Evolutionary conservation across 2,797 vertebrate species (phyloP).

Genomic region (Myotis planiceps): DNA sequence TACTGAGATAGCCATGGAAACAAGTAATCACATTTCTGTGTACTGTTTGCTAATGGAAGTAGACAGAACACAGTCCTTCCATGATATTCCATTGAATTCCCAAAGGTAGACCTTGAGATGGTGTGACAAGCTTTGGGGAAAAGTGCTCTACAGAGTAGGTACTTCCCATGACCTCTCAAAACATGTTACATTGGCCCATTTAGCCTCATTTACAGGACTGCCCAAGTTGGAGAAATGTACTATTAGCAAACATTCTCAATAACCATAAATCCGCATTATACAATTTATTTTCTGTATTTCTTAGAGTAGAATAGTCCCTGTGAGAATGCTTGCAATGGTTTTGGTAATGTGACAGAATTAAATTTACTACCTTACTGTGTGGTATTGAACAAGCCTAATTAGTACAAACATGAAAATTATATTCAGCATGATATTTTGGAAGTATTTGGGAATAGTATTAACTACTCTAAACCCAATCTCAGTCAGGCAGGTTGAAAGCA

Average conservation of each 20-base stretch:
- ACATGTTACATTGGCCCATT: neutral
- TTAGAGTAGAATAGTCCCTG: neutral
- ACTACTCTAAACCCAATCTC: neutral
- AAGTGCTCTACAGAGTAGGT: neutral
- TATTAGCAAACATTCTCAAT: neutral
- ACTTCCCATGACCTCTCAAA: neutral
- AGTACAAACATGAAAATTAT: neutral
- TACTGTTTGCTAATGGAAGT: neutral
- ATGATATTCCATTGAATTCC: neutral
- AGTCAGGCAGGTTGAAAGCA: neutral
- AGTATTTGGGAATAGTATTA: neutral
- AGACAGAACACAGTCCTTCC: neutral
- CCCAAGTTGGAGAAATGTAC: neutral
- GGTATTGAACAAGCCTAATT: constrained; percentile 20
- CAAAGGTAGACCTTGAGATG: neutral
- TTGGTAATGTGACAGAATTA: constrained; percentile 38
- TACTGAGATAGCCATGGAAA: neutral
- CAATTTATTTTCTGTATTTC: neutral
- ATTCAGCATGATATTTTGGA: constrained; percentile 20
- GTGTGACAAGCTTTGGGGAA: neutral
- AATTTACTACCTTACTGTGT: constrained; percentile 30
- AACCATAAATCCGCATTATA: neutral
- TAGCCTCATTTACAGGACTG: neutral
- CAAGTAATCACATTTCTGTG: neutral
- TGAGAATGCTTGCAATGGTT: constrained; percentile 21